phyloP scores from a whole-genome alignment of 2,888 invertebrate genomes.

The Netelia virgata region DNA sequence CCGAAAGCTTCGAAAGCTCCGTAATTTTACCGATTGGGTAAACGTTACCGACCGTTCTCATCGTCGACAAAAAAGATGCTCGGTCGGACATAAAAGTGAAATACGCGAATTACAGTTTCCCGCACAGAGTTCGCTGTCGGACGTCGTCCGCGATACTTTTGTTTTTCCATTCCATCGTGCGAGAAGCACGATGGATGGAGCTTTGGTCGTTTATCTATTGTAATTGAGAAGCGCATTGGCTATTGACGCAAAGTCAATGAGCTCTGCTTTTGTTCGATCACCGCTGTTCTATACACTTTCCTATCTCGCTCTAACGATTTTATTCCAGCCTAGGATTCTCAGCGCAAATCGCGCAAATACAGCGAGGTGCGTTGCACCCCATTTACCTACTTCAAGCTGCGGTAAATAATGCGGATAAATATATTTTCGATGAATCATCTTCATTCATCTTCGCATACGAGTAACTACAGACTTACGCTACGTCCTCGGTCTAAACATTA shows the following conservation, averaged over 20 bases:
- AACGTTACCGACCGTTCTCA: conserved; percentile 18
- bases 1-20: conserved; percentile 45
- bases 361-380: neutral
- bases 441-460: neutral
- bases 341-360: too few relatives aligned
- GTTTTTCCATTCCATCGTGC: neutral
- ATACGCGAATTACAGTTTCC: conserved; percentile 28
- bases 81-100: conserved; percentile 41
- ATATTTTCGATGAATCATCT: conserved; percentile 17
- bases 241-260: conserved; percentile 3
- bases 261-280: neutral
- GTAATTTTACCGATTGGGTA: conserved; percentile 35
- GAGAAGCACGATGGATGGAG: neutral
- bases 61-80: conserved; percentile 45
- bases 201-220: conserved; percentile 3
- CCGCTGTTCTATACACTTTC: neutral
- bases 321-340: neutral
- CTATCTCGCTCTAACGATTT: neutral
- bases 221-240: neutral
- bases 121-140: conserved; percentile 56
- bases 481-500: conserved; percentile 66
- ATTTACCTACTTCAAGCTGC: neutral
- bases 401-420: conserved; percentile 14
- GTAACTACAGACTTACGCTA: conserved; percentile 45
- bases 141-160: neutral